A percentile compares a stretch with the other conserved stretches of the same genome.
These are phyloP conservation scores for Forficula auricularia DNA, from an alignment of 1,140 invertebrate species.

Conservation along the genomic window DNA sequence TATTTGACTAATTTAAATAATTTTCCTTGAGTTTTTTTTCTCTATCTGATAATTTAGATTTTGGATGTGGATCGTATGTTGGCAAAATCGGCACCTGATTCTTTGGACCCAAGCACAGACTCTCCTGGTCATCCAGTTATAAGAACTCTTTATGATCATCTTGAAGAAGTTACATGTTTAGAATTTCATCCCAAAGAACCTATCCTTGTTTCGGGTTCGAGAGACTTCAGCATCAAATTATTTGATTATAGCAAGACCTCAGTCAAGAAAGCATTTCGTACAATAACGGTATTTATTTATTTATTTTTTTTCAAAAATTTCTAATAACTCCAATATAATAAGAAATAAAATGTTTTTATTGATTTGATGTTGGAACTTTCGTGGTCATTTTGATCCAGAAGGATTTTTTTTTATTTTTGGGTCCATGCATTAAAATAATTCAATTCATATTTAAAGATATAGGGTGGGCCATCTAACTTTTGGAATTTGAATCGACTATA, in stretches of 20 bases:
- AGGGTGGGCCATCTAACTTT: too few relatives aligned
- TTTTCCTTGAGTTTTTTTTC: background rate
- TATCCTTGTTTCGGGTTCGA: slow-evolving; percentile 81
- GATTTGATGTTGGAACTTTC: too few relatives aligned
- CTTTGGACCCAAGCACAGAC: slow-evolving; percentile 55
- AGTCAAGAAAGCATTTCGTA: slow-evolving; percentile 92
- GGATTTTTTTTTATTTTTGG: too few relatives aligned
- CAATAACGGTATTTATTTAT: slow-evolving; percentile 54
- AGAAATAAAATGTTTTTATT: too few relatives aligned
- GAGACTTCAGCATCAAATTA: slow-evolving; percentile 84
- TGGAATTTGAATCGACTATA: too few relatives aligned
- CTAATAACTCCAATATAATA: too few relatives aligned
- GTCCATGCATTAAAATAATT: too few relatives aligned
- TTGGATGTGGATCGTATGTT: slow-evolving; percentile 95
- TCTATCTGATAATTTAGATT: slow-evolving; percentile 37
- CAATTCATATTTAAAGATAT: too few relatives aligned
- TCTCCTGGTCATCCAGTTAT: slow-evolving; percentile 94
- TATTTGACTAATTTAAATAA: background rate
- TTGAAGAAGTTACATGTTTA: slow-evolving; percentile 89
- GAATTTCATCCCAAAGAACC: slow-evolving; percentile 92
- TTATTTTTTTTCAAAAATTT: slow-evolving; percentile 14
- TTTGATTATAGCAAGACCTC: slow-evolving; percentile 97
- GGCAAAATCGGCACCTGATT: slow-evolving; percentile 78
- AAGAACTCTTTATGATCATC: slow-evolving; percentile 93
- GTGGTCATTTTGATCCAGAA: too few relatives aligned